Evolutionary conservation across 1,140 invertebrate species (phyloP), one percentile per base, ranked within the genome.

Genomic region (Sinella curviseta): DNA sequence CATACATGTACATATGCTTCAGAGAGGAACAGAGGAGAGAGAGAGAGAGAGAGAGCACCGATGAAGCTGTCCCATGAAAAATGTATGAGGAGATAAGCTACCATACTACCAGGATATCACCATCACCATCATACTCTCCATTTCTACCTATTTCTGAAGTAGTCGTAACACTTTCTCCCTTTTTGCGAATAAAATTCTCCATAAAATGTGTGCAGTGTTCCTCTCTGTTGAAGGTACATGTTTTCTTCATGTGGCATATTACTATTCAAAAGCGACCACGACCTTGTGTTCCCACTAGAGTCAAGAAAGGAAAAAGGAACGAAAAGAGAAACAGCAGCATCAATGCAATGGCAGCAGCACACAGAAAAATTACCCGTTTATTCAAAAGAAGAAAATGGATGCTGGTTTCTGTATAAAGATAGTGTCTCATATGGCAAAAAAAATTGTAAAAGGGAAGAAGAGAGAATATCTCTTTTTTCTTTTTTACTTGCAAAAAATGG

Each of bases 51-150:
- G 24, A 33, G 31, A 4, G 31, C 16, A n/a, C 57, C 57, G 57
- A 65, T 65, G 57, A 65, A 65, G 57, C 57, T 26, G 57, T 65
- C 24, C 24, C 24, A 70, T 70, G 65, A 70, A 70, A 70, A 70
- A 70, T 70, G 65, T 30, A 70, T 70, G 65, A 70, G 65, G n/a
- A 14, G 65, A 70, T 70, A 70, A 70, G 65, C 65, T n/a, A 14
- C 39, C 39, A 8, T 48, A n/a, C n/a, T n/a, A n/a, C n/a, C n/a
- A n/a, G n/a, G n/a, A n/a, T 48, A 8, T 48, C 17, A 17, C 39
- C 39, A 17, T 8, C 39, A 17, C 57, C 57, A 26, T 3, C 57
- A 60, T 26, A 14, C 57, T 60, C 3, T 26, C 24, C 24, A 60
- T 16, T 60, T 26, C 24, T 17, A 14, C 24, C 14, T 26, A 60